Evolutionary conservation across 2,797 vertebrate species (phyloP), one percentile per base, ranked within the genome.

Genomic region (Macrochelys suwanniensis): DNA sequence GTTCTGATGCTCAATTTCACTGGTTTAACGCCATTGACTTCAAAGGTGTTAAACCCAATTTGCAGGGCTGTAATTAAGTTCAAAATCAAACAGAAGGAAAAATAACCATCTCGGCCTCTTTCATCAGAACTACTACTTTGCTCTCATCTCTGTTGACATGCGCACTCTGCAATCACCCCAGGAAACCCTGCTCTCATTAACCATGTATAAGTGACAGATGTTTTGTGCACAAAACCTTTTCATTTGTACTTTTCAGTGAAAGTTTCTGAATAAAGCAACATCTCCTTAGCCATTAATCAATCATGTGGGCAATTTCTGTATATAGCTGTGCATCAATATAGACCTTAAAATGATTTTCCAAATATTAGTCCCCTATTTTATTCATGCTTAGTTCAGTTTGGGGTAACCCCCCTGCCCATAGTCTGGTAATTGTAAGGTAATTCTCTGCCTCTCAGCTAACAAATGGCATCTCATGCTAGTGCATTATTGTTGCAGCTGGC

Each of bases 181-280:
- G 37, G 80, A 82, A 85, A 2, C 2, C 82, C 92, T 76, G 4
- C 80, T 56, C 82, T 50, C 28, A 11, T 28, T 94, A 54, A 61
- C 74, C 53, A 0, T 53, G 8, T 77, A 82, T 28, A 91, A 86
- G 16, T 33, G 21, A 80, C 49, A 47, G 47, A 77, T 28, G n/a
- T 88, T 89, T 91, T 95, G 92, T 74, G 88, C 56, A 37, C 93
- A 74, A 25, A 1, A 53, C 50, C 84, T 82, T 61, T 88, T 86
- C 81, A 61, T 86, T 59, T 89, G 5, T 91, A 57, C 65, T 81
- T 79, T 31, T 56, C 82, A 54, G 16, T 4, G 37, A 77, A 89
- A 53, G 82, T 93, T 92, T 95, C 77, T 92, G 23, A 50, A 23
- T 83, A 84, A 84, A 87, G 51, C 9, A 6, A 1, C 1, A 11